Conservation (phyloP, 2,797 vertebrate genomes). For the Arnoldichthys spilopterus region DNA sequence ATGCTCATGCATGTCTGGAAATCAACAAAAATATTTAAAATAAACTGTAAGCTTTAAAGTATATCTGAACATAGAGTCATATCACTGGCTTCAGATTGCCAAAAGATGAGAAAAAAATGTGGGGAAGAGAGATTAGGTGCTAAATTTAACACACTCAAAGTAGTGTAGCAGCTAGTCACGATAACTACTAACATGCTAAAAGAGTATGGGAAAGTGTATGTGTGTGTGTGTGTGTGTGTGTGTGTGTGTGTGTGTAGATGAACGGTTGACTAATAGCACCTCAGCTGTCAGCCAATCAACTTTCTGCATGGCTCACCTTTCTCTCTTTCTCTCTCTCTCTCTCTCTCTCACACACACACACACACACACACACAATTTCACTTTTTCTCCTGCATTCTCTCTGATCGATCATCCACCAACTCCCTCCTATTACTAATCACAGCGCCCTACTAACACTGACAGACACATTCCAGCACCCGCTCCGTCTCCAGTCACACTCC, state of each 20-base stretch:
- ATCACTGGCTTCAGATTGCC: too few species aligned
- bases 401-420: slow-evolving; percentile 12
- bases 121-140: background rate
- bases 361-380: background rate
- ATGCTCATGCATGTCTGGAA: too few species aligned
- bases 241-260: slow-evolving; percentile 30
- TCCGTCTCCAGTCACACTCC: slow-evolving; percentile 17
- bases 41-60: too few species aligned
- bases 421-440: slow-evolving; percentile 30
- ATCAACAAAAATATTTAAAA: too few species aligned
- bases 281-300: slow-evolving; percentile 35
- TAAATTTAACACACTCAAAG: too few species aligned
- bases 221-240: too few species aligned
- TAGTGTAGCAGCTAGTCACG: too few species aligned
- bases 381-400: background rate
- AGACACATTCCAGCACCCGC: slow-evolving; percentile 19
- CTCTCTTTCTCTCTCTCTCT: background rate
- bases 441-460: slow-evolving; percentile 6
- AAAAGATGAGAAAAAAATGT: background rate
- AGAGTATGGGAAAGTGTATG: too few species aligned
- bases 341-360: slow-evolving; percentile 13
- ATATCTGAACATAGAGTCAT: too few species aligned
- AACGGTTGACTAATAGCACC: slow-evolving; percentile 15
- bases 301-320: slow-evolving; percentile 18
- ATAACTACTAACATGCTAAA: too few species aligned